Conservation (phyloP, 35 echinoderm and acorn worm species). For the Antedon bifida region DNA sequence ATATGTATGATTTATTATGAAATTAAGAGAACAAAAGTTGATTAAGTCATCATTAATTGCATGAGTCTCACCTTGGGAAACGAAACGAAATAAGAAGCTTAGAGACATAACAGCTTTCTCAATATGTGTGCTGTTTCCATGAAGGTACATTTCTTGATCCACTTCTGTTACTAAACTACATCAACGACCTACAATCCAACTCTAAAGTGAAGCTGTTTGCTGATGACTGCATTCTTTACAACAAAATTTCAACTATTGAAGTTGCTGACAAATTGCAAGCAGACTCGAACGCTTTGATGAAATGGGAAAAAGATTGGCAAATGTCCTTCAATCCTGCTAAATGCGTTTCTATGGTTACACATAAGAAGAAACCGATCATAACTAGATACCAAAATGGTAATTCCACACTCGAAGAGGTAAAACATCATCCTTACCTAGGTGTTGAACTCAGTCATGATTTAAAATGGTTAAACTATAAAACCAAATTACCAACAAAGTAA, state of each 20-base stretch:
- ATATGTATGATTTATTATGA: too few species aligned
- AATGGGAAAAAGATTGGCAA: constrained; percentile 34
- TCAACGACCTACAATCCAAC: constrained; percentile 23
- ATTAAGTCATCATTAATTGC: too few species aligned
- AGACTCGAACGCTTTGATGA: not conserved
- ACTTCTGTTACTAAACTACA: constrained; percentile 33
- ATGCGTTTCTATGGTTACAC: constrained; percentile 29
- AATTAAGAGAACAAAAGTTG: too few species aligned
- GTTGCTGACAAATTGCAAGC: too few species aligned
- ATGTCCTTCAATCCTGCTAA: constrained; percentile 20
- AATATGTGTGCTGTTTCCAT: too few species aligned
- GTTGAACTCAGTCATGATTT: too few species aligned
- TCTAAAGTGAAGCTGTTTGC: constrained; percentile 52
- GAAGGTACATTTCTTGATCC: constrained; percentile 47
- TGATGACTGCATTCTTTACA: constrained; percentile 56
- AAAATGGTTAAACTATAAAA: too few species aligned
- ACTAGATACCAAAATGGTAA: constrained; percentile 20
- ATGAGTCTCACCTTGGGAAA: too few species aligned
- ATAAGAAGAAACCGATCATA: constrained; percentile 11
- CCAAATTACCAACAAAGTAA: too few species aligned
- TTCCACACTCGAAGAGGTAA: not conserved
- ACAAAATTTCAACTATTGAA: constrained; percentile 9
- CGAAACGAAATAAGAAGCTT: too few species aligned
- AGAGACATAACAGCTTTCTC: too few species aligned
- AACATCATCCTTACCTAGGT: constrained; percentile 13